Evolutionary conservation across 1,140 invertebrate genomes (phyloP).

Genomic region (Hydropsyche tenuis): DNA sequence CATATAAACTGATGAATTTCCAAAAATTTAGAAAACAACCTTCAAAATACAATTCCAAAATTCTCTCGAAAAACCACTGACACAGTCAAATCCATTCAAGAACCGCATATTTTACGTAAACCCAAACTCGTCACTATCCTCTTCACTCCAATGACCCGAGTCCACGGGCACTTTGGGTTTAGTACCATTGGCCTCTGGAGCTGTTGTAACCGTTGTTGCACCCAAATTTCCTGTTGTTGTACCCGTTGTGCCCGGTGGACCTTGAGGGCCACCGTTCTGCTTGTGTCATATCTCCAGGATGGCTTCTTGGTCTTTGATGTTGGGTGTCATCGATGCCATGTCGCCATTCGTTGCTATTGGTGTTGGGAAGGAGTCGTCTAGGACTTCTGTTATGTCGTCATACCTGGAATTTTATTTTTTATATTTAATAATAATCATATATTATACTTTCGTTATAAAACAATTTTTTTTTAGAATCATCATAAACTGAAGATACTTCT

Average conservation of each 20-base stretch:
- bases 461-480: too few species aligned
- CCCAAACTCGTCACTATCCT: slow-evolving; percentile 46
- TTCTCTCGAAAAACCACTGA: too few species aligned
- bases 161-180: slow-evolving; percentile 45
- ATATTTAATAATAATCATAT: too few species aligned
- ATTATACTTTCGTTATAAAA: too few species aligned
- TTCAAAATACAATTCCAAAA: too few species aligned
- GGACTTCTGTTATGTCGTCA: slow-evolving; percentile 47
- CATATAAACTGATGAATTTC: too few species aligned
- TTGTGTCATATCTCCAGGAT: slow-evolving; percentile 49
- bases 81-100: neutral
- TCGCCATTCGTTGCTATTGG: slow-evolving; percentile 30
- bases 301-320: slow-evolving; percentile 41
- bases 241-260: slow-evolving; percentile 5
- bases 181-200: neutral
- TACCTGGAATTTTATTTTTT: too few species aligned
- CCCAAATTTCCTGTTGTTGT: slow-evolving; percentile 24
- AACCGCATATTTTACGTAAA: slow-evolving; percentile 38
- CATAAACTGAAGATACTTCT: too few species aligned
- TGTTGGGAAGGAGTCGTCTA: slow-evolving; percentile 45
- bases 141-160: slow-evolving; percentile 48
- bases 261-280: slow-evolving; percentile 44
- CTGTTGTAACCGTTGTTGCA: neutral
- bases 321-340: slow-evolving; percentile 24
- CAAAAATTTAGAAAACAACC: neutral